A percentile compares a stretch with the other conserved stretches of the same genome.
phyloP scores from a whole-genome alignment of 2,888 invertebrate genomes.

The Amiota communis region DNA sequence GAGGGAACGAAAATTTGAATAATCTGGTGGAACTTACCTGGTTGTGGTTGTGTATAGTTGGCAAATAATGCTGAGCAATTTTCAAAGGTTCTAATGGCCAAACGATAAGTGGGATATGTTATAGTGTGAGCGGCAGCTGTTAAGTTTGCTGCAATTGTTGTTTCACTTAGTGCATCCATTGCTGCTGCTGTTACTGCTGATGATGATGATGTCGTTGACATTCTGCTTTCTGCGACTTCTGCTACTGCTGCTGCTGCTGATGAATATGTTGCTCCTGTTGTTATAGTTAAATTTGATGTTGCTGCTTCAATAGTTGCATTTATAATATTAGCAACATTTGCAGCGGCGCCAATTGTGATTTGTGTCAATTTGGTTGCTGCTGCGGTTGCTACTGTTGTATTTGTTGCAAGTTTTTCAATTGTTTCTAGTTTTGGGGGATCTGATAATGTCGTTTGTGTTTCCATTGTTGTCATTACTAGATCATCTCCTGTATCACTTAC shows the following conservation, averaged over 20 bases:
- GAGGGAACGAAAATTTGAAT: no score
- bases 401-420: background rate
- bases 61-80: slow-evolving; percentile 66
- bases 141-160: slow-evolving; percentile 30
- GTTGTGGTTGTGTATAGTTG: slow-evolving; percentile 65
- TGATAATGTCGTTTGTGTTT: slow-evolving; percentile 9
- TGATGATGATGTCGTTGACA: slow-evolving; percentile 22
- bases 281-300: background rate
- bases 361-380: slow-evolving; percentile 13
- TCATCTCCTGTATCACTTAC: slow-evolving; percentile 34
- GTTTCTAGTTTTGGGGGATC: background rate
- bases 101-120: slow-evolving; percentile 16
- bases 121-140: slow-evolving; percentile 13
- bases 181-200: slow-evolving; percentile 20
- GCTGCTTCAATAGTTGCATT: slow-evolving; percentile 31
- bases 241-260: slow-evolving; percentile 18
- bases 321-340: slow-evolving; percentile 39
- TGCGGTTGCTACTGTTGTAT: slow-evolving; percentile 33
- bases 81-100: slow-evolving; percentile 51
- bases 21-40: slow-evolving; percentile 52
- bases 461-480: background rate
- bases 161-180: slow-evolving; percentile 16
- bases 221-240: slow-evolving; percentile 11
- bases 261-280: background rate
- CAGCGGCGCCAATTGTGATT: slow-evolving; percentile 9